A percentile compares a stretch with the other conserved stretches of the same genome.
Conservation (phyloP, 2,888 invertebrate genomes). For the Eupeodes latifasciatus region DNA sequence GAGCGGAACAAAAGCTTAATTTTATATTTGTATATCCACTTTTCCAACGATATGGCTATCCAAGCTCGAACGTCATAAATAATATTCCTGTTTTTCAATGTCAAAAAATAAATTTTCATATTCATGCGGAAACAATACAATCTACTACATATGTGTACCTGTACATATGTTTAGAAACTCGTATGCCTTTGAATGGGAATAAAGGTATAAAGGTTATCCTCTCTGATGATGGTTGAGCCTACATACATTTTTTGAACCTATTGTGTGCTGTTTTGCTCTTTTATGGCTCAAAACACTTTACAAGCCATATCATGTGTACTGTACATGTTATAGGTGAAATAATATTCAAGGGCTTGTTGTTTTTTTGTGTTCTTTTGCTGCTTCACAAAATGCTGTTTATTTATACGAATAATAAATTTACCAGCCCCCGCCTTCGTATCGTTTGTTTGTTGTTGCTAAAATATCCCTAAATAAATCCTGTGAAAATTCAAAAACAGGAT, state of each 20-base stretch:
- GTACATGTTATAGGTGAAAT: too few relatives aligned
- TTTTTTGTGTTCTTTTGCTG: background rate
- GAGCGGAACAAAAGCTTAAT: too few relatives aligned
- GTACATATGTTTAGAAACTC: background rate
- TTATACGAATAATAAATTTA: background rate
- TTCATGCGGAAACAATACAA: too few relatives aligned
- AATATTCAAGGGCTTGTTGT: constrained; percentile 8
- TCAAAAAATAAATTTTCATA: too few relatives aligned
- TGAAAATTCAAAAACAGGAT: constrained; percentile 31
- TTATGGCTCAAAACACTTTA: constrained; percentile 12
- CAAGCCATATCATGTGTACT: constrained; percentile 5
- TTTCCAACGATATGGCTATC: too few relatives aligned
- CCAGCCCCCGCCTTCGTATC: background rate
- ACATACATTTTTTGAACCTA: background rate
- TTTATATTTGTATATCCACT: too few relatives aligned
- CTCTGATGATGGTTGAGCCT: background rate
- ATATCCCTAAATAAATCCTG: constrained; percentile 1
- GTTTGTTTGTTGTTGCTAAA: background rate
- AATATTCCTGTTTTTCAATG: too few relatives aligned
- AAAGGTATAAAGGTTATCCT: background rate
- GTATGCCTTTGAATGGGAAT: background rate
- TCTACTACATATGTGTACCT: background rate
- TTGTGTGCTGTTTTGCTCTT: background rate
- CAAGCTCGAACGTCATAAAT: too few relatives aligned
- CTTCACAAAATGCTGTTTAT: constrained; percentile 2